These are phyloP conservation scores for Chaetura pelagica DNA, from an alignment of 2,113 vertebrate species.

Conservation along the genomic window DNA sequence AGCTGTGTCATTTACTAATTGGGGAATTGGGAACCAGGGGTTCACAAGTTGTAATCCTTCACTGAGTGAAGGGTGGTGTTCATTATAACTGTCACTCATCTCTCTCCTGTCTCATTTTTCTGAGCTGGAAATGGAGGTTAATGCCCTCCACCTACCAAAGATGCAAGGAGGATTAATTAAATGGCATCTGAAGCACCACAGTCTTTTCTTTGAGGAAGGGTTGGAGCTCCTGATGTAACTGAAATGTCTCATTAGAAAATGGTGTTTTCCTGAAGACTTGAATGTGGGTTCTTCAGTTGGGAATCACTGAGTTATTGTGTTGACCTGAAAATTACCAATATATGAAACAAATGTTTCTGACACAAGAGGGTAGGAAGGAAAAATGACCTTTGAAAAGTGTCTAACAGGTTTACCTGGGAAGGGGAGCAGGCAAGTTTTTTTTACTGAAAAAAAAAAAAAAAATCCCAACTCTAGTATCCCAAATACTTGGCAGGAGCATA, in stretches of 20 bases:
- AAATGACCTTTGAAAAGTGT: background rate
- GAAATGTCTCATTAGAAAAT: background rate
- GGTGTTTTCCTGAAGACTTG: background rate
- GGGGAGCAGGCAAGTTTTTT: background rate
- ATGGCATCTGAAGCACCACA: background rate
- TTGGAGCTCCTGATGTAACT: background rate
- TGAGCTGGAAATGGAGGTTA: slow-evolving; percentile 47
- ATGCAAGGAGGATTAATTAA: background rate
- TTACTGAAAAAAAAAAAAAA: background rate
- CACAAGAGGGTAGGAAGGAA: background rate
- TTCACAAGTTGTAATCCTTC: background rate
- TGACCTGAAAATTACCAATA: background rate
- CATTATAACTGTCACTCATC: slow-evolving; percentile 50
- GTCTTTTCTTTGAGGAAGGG: background rate
- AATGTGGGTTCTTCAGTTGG: background rate
- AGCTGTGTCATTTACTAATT: background rate
- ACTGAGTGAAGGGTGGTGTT: background rate
- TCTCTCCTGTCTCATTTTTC: slow-evolving; percentile 25
- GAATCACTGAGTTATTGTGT: background rate
- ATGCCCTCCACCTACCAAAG: background rate
- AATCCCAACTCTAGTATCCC: background rate
- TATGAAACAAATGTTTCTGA: background rate
- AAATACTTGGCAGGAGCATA: background rate
- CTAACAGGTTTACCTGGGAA: slow-evolving; percentile 5
- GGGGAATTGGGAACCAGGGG: slow-evolving; percentile 11